A percentile compares a stretch with the other conserved stretches of the same genome.
phyloP scores from a whole-genome alignment of 2,113 vertebrate genomes.

The Odobenus rosmarus region DNA sequence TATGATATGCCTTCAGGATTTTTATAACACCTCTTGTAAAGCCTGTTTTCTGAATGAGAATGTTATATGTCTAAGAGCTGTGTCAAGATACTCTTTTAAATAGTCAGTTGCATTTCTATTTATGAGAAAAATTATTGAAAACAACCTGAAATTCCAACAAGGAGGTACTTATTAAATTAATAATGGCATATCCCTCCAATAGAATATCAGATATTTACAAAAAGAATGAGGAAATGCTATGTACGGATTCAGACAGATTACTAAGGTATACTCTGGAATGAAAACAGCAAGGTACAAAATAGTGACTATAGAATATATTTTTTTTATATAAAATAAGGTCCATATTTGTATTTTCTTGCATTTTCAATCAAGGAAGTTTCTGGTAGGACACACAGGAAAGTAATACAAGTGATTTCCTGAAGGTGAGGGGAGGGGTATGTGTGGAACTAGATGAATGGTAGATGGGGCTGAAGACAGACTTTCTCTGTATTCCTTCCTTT shows the following conservation, averaged over 20 bases:
- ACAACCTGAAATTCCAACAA: not conserved
- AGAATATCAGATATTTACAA: not conserved
- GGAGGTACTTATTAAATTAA: constrained; percentile 1
- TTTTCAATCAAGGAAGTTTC: not conserved
- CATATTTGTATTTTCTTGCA: not conserved
- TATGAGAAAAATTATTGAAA: constrained; percentile 32
- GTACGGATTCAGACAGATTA: not conserved
- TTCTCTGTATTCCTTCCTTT: not conserved
- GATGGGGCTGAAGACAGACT: not conserved
- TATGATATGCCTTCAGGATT: constrained; percentile 67
- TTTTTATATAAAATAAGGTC: not conserved
- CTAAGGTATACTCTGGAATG: not conserved
- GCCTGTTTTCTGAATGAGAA: constrained; percentile 62
- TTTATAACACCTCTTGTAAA: constrained; percentile 59
- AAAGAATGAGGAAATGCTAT: not conserved
- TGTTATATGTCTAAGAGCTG: constrained; percentile 41
- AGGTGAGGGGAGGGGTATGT: not conserved
- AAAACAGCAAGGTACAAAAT: not conserved
- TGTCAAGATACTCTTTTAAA: constrained; percentile 51
- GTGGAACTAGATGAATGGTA: not conserved
- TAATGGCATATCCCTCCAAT: not conserved
- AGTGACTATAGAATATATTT: not conserved
- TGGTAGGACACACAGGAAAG: not conserved
- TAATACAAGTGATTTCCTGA: not conserved
- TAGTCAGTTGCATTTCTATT: constrained; percentile 43